Percentiles rank a stretch among this genome's conserved stretches.
Evolutionary conservation across 2,797 vertebrate genomes (phyloP).

Genomic region (Paedocypris micromegethes): DNA sequence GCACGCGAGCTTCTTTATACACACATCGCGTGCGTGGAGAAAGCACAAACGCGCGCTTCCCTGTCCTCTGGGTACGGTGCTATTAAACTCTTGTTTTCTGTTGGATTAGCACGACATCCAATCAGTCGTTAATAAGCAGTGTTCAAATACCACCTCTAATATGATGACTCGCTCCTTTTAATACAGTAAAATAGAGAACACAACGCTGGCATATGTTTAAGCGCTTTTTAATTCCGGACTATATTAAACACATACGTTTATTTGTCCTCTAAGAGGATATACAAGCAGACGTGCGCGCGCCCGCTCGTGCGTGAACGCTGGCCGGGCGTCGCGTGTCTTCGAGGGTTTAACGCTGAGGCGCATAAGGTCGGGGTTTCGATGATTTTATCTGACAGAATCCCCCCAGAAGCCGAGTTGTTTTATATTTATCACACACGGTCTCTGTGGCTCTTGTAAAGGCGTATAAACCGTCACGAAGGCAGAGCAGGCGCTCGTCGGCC

Average conservation of each 20-base stretch:
- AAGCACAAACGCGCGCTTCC: slow-evolving; percentile 60
- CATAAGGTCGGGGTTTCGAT: slow-evolving; percentile 51
- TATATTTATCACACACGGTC: slow-evolving; percentile 50
- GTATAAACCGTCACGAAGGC: slow-evolving; percentile 45
- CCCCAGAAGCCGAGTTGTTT: slow-evolving; percentile 12
- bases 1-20: slow-evolving; percentile 59
- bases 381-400: slow-evolving; percentile 45
- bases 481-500: slow-evolving; percentile 1
- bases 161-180: neutral
- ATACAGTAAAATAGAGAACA: no score
- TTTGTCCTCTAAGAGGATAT: no score
- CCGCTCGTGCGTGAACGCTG: neutral
- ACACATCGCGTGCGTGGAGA: slow-evolving; percentile 67
- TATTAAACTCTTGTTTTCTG: slow-evolving; percentile 59
- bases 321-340: slow-evolving; percentile 7
- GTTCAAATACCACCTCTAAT: neutral
- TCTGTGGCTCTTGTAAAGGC: slow-evolving; percentile 45
- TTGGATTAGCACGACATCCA: neutral
- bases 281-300: neutral
- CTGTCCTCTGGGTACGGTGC: slow-evolving; percentile 59
- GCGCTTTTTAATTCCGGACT: no score
- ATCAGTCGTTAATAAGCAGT: neutral
- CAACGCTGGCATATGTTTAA: no score
- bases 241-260: no score
- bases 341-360: slow-evolving; percentile 8